A percentile compares a stretch with the other conserved stretches of the same genome.
Conservation (phyloP, 2,888 invertebrate genomes). For the Tanytarsus gracilentus region DNA sequence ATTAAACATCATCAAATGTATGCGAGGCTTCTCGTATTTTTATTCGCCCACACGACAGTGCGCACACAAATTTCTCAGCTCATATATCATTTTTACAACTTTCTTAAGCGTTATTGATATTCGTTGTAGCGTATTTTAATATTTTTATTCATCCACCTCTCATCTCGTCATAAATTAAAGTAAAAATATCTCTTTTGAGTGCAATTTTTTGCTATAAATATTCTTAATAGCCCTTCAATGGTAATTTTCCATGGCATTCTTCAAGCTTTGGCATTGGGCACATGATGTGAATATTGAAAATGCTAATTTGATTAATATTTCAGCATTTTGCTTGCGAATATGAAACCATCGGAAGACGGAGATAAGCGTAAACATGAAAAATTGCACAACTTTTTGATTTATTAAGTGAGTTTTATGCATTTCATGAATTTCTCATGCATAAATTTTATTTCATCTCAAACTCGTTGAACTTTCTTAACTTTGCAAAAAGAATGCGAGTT, state of each 20-base stretch:
- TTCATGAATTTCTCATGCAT: too few species aligned
- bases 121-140: not conserved
- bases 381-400: too few species aligned
- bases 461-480: too few species aligned
- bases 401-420: too few species aligned
- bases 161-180: constrained; percentile 4
- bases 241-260: not conserved
- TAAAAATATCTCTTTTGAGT: constrained; percentile 2
- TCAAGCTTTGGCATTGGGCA: not conserved
- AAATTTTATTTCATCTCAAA: too few species aligned
- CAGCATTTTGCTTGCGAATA: not conserved
- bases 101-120: constrained; percentile 11
- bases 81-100: constrained; percentile 6
- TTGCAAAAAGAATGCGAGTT: too few species aligned
- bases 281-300: constrained; percentile 11
- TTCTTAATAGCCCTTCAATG: constrained; percentile 7
- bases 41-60: too few species aligned
- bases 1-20: too few species aligned
- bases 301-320: constrained; percentile 4
- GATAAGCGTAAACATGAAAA: too few species aligned
- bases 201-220: constrained; percentile 10
- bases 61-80: not conserved
- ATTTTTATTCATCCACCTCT: not conserved
- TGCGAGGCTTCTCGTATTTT: not conserved
- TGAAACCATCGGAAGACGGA: too few species aligned